Conservation (phyloP, 2,888 invertebrate genomes). For the Argynnis bischoffii region DNA sequence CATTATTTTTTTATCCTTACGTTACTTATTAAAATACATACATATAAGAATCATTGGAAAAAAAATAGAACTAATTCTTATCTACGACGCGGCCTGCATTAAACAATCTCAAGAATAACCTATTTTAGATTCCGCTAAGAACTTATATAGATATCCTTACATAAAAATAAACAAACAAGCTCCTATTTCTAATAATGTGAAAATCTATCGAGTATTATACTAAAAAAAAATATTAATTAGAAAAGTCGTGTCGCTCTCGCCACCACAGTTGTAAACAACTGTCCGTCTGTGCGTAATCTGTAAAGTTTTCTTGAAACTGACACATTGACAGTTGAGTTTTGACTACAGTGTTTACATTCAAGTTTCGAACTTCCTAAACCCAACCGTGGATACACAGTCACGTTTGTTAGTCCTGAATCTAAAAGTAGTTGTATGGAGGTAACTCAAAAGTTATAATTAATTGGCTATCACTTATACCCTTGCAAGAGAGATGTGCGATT, state of each 20-base stretch:
- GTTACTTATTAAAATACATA: no score
- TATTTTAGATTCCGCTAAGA: no score
- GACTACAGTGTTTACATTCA: slow-evolving; percentile 20
- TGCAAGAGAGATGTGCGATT: no score
- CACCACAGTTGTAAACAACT: background rate
- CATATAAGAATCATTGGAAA: no score
- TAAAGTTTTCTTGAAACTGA: slow-evolving; percentile 35
- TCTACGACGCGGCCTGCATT: no score
- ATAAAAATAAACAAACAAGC: no score
- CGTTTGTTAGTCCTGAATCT: slow-evolving; percentile 6
- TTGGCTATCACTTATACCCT: no score
- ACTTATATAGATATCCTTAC: no score
- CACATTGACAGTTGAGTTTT: slow-evolving; percentile 36
- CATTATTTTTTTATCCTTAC: no score
- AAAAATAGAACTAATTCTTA: no score
- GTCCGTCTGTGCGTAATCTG: slow-evolving; percentile 18
- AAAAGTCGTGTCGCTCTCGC: slow-evolving; percentile 7
- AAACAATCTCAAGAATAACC: no score
- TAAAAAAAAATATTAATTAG: background rate
- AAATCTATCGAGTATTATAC: background rate
- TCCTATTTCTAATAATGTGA: background rate
- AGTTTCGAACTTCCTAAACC: slow-evolving; percentile 20
- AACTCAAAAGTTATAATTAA: background rate
- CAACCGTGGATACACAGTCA: slow-evolving; percentile 10
- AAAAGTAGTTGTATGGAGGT: background rate